Conservation (phyloP, 2,113 vertebrate genomes). For the Hippocampus barbouri region DNA sequence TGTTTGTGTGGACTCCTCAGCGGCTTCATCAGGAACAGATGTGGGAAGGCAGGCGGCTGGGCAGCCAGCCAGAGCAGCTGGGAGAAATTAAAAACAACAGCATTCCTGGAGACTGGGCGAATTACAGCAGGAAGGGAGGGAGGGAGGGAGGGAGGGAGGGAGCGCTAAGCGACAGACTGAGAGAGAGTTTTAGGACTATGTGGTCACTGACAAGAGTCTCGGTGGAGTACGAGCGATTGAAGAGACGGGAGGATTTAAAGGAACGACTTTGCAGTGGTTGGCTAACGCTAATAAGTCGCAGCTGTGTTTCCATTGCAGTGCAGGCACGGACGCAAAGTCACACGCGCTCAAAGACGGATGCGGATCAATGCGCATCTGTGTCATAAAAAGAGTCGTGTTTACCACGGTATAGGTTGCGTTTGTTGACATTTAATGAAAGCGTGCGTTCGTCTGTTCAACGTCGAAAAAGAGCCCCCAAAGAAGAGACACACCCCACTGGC, state of each 20-base stretch:
- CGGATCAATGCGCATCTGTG: neutral
- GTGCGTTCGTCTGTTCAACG: conserved; percentile 23
- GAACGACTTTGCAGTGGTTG: conserved; percentile 58
- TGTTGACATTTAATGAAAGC: conserved; percentile 37
- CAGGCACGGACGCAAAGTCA: neutral
- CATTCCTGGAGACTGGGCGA: conserved; percentile 76
- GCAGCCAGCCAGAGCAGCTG: conserved; percentile 80
- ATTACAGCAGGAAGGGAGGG: conserved; percentile 70
- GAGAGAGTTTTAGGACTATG: conserved; percentile 63
- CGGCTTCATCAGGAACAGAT: conserved; percentile 85
- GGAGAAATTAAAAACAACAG: conserved; percentile 84
- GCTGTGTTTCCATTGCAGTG: conserved; percentile 52
- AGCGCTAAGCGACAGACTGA: conserved; percentile 49
- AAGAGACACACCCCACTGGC: conserved; percentile 37
- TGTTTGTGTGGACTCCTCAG: conserved; percentile 78
- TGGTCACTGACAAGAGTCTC: conserved; percentile 63
- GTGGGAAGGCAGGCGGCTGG: conserved; percentile 81
- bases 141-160: conserved; percentile 32
- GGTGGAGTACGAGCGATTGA: conserved; percentile 47
- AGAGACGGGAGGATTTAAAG: conserved; percentile 53
- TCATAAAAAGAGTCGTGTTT: neutral
- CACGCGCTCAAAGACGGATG: too few species aligned
- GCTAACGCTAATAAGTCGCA: conserved; percentile 63
- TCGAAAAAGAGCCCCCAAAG: conserved; percentile 28
- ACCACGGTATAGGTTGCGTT: neutral